These are phyloP conservation scores for Todiramphus saurophagus DNA, from an alignment of 2,113 vertebrate genomes.

Conservation along the genomic window DNA sequence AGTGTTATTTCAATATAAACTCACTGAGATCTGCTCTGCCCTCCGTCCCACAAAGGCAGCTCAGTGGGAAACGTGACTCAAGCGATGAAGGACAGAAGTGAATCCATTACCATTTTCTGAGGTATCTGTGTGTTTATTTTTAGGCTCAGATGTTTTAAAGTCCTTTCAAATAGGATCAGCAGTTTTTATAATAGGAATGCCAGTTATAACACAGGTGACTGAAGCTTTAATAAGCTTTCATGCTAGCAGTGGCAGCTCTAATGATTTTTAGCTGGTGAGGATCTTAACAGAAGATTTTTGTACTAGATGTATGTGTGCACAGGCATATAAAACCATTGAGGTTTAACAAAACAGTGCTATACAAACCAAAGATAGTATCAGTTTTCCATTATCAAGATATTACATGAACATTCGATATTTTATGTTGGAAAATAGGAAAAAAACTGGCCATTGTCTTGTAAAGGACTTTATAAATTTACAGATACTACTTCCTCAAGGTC, in stretches of 20 bases:
- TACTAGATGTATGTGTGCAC: background rate
- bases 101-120: slow-evolving; percentile 17
- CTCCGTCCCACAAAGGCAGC: background rate
- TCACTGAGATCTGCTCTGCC: slow-evolving; percentile 10
- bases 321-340: background rate
- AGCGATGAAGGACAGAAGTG: background rate
- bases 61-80: slow-evolving; percentile 18
- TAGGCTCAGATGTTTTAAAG: background rate
- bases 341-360: background rate
- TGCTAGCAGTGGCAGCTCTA: background rate
- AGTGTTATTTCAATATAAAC: slow-evolving; percentile 67
- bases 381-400: background rate
- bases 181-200: background rate
- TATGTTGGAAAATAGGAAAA: rapidly evolving
- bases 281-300: background rate
- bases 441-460: background rate
- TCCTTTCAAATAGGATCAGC: slow-evolving; percentile 19
- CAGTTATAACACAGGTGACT: background rate
- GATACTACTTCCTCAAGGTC: background rate
- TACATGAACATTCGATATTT: background rate
- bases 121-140: slow-evolving; percentile 20
- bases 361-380: background rate
- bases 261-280: background rate
- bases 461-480: background rate
- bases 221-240: background rate